Conservation (phyloP, 2,113 vertebrate genomes). For the Redunca redunca region DNA sequence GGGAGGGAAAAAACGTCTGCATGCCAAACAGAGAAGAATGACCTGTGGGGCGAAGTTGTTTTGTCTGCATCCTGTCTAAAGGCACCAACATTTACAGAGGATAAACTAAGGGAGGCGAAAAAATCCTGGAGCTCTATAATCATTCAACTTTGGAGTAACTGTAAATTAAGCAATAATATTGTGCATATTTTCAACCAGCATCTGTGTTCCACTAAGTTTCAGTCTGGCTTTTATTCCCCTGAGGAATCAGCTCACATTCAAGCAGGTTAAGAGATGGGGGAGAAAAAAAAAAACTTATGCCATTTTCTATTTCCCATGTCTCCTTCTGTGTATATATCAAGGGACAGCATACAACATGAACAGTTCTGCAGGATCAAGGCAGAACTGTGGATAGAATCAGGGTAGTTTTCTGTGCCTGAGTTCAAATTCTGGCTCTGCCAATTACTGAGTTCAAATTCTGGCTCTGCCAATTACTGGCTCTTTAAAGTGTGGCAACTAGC, state of each 20-base stretch:
- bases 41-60: conserved; percentile 47
- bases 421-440: not conserved
- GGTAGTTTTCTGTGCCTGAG: not conserved
- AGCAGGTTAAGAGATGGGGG: conserved; percentile 68
- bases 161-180: conserved; percentile 74
- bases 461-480: not conserved
- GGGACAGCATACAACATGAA: conserved; percentile 62
- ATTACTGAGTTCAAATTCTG: not conserved
- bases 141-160: conserved; percentile 77
- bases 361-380: conserved; percentile 27
- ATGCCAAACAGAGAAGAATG: conserved; percentile 53
- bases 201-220: conserved; percentile 64
- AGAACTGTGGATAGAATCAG: not conserved
- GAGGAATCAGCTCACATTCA: conserved; percentile 74
- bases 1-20: not conserved
- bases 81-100: conserved; percentile 69
- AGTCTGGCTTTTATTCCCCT: conserved; percentile 77
- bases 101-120: conserved; percentile 69
- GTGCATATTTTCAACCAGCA: conserved; percentile 64
- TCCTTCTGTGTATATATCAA: conserved; percentile 55
- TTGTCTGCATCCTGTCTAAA: conserved; percentile 60
- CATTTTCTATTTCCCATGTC: conserved; percentile 73
- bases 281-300: conserved; percentile 72
- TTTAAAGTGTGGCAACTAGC: not conserved
- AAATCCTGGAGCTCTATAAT: conserved; percentile 53